Evolutionary conservation across 1,140 invertebrate species (phyloP).

Genomic region (Hypothenemus hampei): DNA sequence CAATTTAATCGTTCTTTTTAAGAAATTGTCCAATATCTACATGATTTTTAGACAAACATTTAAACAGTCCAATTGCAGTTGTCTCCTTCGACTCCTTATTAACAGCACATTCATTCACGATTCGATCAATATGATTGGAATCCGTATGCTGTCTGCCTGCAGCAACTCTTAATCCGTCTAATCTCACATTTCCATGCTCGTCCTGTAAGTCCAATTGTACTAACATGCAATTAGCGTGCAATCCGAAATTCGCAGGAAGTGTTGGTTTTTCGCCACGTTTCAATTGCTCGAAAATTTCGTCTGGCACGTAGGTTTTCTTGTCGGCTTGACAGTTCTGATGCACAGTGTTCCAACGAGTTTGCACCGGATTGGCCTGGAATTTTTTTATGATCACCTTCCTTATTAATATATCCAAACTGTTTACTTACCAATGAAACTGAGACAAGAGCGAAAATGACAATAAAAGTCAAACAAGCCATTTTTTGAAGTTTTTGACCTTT

Average conservation of each 20-base stretch:
- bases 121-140: neutral
- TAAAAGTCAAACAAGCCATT: no score
- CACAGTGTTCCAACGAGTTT: conserved; percentile 9
- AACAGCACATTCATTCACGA: conserved; percentile 5
- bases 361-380: conserved; percentile 9
- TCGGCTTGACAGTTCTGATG: conserved; percentile 8
- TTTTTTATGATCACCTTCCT: neutral
- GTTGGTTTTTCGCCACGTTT: conserved; percentile 6
- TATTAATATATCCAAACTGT: no score
- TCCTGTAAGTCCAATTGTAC: conserved; percentile 8
- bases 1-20: no score
- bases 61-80: conserved; percentile 17
- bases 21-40: conserved; percentile 23
- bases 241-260: conserved; percentile 10
- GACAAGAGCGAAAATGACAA: no score
- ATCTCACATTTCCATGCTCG: neutral
- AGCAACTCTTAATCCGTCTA: neutral
- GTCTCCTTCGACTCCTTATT: conserved; percentile 6
- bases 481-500: no score
- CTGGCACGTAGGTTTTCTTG: conserved; percentile 1
- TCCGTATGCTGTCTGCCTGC: neutral
- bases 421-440: neutral
- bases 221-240: conserved; percentile 22
- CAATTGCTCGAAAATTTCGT: conserved; percentile 13
- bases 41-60: conserved; percentile 10